phyloP scores from a whole-genome alignment of 2,113 vertebrate genomes.

The Phrynocephalus versicolor region DNA sequence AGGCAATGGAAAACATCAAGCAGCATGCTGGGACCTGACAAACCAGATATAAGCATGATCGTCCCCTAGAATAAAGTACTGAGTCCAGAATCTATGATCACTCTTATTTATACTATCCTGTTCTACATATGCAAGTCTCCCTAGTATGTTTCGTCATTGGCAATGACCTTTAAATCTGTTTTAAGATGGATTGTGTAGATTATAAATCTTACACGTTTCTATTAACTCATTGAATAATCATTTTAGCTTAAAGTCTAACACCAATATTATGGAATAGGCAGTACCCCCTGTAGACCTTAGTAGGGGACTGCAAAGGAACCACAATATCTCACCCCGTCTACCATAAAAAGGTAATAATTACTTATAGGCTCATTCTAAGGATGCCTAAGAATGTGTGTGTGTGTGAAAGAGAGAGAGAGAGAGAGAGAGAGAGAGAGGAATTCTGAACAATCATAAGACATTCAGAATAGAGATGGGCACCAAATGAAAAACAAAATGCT shows the following conservation, averaged over 20 bases:
- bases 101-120: neutral
- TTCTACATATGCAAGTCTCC: neutral
- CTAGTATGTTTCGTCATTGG: neutral
- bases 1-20: slow-evolving; percentile 1
- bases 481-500: too few relatives aligned
- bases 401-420: too few relatives aligned
- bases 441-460: too few relatives aligned
- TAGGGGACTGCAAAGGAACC: too few relatives aligned
- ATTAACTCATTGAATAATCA: too few relatives aligned
- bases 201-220: neutral
- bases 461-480: too few relatives aligned
- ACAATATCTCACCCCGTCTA: neutral
- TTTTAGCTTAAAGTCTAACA: neutral
- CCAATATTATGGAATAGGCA: too few relatives aligned
- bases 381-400: neutral
- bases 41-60: neutral
- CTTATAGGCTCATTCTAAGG: neutral
- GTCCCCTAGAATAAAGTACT: neutral
- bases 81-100: neutral
- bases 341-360: neutral
- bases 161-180: too few relatives aligned
- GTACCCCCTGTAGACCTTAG: too few relatives aligned
- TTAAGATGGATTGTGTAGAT: too few relatives aligned
- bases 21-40: neutral
- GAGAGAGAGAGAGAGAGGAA: too few relatives aligned